Evolutionary conservation across 2,797 vertebrate species (phyloP).

Genomic region (Eidolon dupreanum): DNA sequence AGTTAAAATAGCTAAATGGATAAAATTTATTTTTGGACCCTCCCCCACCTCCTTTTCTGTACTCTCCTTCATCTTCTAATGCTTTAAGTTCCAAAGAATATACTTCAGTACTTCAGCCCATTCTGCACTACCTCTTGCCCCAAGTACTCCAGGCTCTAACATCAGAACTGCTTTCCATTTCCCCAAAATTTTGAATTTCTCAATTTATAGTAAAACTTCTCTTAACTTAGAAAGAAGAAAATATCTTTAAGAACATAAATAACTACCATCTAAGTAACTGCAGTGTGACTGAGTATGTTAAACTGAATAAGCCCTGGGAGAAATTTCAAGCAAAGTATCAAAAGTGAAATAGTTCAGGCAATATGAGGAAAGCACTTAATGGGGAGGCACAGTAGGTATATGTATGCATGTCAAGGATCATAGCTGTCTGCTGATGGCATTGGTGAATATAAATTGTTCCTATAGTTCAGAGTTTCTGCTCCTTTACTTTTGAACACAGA

Average conservation of each 20-base stretch:
- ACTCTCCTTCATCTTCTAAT: background rate
- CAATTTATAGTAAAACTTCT: background rate
- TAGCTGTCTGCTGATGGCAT: background rate
- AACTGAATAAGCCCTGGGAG: background rate
- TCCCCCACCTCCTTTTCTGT: background rate
- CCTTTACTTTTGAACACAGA: conserved; percentile 22
- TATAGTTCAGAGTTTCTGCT: background rate
- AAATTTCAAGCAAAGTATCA: background rate
- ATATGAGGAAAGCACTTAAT: background rate
- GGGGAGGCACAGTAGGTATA: background rate
- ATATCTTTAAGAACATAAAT: conserved; percentile 1
- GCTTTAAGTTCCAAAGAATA: background rate
- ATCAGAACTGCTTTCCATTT: background rate
- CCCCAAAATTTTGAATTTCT: background rate
- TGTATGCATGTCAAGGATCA: background rate
- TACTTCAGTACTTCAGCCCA: background rate
- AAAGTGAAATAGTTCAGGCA: conserved; percentile 20
- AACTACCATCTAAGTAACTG: background rate
- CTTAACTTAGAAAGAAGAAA: conserved; percentile 37
- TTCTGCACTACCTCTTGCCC: background rate
- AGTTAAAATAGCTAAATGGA: background rate
- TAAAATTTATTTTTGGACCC: background rate
- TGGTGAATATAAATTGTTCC: background rate
- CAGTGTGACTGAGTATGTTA: background rate
- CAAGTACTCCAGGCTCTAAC: background rate